phyloP scores from a whole-genome alignment of 92 coral and sea anemone species.

The Paragorgia papillata region DNA sequence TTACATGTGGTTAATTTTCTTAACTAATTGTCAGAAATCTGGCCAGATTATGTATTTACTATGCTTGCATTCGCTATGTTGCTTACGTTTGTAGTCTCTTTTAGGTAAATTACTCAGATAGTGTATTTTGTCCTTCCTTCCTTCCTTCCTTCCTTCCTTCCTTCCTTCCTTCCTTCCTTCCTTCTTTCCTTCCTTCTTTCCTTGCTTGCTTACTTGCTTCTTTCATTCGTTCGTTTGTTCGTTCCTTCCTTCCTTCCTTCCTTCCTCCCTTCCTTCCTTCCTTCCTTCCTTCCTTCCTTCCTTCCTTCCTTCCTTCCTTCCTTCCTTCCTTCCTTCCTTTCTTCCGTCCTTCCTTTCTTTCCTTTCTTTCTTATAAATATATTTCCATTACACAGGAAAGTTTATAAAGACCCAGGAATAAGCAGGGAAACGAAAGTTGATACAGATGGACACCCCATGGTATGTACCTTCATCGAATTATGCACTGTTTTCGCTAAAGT shows the following conservation, averaged over 20 bases:
- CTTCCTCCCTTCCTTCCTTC: no score
- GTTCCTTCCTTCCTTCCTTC: neutral
- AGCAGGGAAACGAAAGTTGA: conserved; percentile 64
- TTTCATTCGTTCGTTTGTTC: neutral
- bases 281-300: neutral
- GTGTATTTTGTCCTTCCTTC: no score
- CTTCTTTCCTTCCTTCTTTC: neutral
- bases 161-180: neutral
- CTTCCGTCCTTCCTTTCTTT: no score
- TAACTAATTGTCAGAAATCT: conserved; percentile 25
- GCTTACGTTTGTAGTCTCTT: conserved; percentile 3
- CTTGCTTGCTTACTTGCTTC: neutral
- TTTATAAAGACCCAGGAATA: conserved; percentile 88
- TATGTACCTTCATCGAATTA: conserved; percentile 28
- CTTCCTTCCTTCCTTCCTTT: neutral
- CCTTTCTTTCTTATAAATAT: neutral
- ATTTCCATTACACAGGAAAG: conserved; percentile 53
- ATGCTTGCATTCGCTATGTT: conserved; percentile 15
- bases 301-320: no score
- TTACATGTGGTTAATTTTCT: no score
- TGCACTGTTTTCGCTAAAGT: neutral
- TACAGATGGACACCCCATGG: conserved; percentile 77
- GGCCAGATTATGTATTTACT: conserved; percentile 41
- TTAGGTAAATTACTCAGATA: neutral
- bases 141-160: no score